Evolutionary conservation across 2,888 invertebrate species (phyloP), one percentile per base, ranked within the genome.

Genomic region (Cynaeus angustus): DNA sequence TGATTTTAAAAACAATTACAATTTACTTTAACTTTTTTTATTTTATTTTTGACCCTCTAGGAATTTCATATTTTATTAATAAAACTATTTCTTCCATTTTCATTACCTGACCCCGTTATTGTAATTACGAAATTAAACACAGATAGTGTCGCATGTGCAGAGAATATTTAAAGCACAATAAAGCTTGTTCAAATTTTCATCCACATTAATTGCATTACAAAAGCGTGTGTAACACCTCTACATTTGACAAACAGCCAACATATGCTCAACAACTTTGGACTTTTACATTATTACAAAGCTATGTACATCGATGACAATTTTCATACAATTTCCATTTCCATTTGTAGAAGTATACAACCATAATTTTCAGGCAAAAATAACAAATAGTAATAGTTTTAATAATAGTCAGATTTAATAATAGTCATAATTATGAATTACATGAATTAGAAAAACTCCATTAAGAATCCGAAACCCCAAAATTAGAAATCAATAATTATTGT

Each of bases 401-500:
- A n/a, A n/a, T n/a, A n/a, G n/a, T n/a, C n/a, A n/a, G n/a, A n/a
- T n/a, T n/a, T n/a, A n/a, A n/a, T n/a, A n/a, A n/a, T n/a, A n/a
- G n/a, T n/a, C n/a, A 7, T 7, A 37, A n/a, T n/a, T 6, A 37
- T 37, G 1, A 37, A 37, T n/a, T 2, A 37, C 37, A 37, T 6
- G 37, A 37, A 37, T 37, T 37, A 2, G n/a, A 37, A n/a, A 37
- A 37, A 6, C 37, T 7, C 6, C 6, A 2, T n/a, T n/a, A 37
- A 3, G 9, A 37, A n/a, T n/a, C 9, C 8, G 9, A n/a, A 37
- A 37, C 2, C 37, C 37, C n/a, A 37, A 37, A 37, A 37, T 37
- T 37, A 37, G n/a, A 8, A n/a, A 37, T 37, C 37, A 37, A 37
- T 37, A 37, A 37, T 37, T n/a, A n/a, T n/a, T 37, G n/a, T 37